Conservation (phyloP, 2,888 invertebrate genomes). For the Lampropteryx suffumata region DNA sequence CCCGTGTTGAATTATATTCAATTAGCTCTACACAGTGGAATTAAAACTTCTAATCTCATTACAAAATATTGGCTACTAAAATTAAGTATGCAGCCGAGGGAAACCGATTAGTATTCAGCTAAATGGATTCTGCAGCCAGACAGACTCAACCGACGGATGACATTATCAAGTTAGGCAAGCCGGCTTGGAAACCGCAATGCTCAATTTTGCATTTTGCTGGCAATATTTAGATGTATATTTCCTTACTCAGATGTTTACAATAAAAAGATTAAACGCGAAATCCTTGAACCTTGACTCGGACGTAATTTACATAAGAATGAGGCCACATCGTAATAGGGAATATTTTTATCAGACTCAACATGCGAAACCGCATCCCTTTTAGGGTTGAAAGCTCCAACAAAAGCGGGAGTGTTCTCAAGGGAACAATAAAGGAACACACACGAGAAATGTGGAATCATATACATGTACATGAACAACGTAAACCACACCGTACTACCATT, state of each 20-base stretch:
- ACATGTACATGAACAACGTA: slow-evolving; percentile 29
- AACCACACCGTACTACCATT: slow-evolving; percentile 2
- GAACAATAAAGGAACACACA: slow-evolving; percentile 39
- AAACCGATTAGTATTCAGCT: slow-evolving; percentile 34
- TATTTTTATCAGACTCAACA: slow-evolving; percentile 19
- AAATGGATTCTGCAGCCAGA: slow-evolving; percentile 36
- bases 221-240: slow-evolving; percentile 14
- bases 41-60: slow-evolving; percentile 21
- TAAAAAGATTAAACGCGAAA: background rate
- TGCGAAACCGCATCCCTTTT: slow-evolving; percentile 39
- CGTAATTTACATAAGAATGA: slow-evolving; percentile 2
- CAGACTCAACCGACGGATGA: slow-evolving; percentile 31
- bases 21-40: background rate
- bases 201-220: slow-evolving; percentile 23
- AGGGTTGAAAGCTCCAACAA: slow-evolving; percentile 38
- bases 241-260: slow-evolving; percentile 15
- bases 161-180: slow-evolving; percentile 35
- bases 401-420: slow-evolving; percentile 45
- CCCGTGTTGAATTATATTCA: background rate
- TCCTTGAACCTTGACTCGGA: background rate
- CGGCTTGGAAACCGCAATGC: slow-evolving; percentile 28
- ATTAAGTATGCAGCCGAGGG: slow-evolving; percentile 21
- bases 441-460: slow-evolving; percentile 34
- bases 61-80: slow-evolving; percentile 24
- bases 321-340: slow-evolving; percentile 4